Conservation (phyloP, 2,888 invertebrate genomes). For the Tortricodes alternella region DNA sequence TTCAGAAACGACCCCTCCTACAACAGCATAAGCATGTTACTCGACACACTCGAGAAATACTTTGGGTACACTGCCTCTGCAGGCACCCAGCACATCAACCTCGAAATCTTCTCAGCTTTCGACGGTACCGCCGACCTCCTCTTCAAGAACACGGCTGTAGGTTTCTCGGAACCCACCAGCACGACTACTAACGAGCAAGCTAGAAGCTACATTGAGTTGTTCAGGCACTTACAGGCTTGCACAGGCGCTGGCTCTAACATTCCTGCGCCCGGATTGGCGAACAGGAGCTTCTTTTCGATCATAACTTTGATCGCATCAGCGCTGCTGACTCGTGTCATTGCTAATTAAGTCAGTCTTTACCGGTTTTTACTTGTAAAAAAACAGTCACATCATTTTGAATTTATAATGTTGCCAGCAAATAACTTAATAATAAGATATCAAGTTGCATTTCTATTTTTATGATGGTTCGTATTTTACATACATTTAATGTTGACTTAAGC, state of each 20-base stretch:
- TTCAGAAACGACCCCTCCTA: conserved; percentile 57
- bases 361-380: no score
- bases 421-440: no score
- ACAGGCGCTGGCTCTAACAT: conserved; percentile 47
- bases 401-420: no score
- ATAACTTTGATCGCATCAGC: conserved; percentile 51
- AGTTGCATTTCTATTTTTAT: no score
- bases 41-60: conserved; percentile 74
- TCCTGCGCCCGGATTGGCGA: conserved; percentile 43
- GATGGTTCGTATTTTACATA: no score
- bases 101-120: conserved; percentile 84
- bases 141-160: conserved; percentile 84
- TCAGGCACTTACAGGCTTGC: conserved; percentile 69
- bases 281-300: conserved; percentile 50
- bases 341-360: conserved; percentile 48
- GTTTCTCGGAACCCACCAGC: conserved; percentile 71
- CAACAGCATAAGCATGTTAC: conserved; percentile 59
- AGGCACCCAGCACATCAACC: conserved; percentile 61
- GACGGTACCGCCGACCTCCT: conserved; percentile 78
- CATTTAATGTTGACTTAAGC: no score
- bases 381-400: no score
- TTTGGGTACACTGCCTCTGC: conserved; percentile 74
- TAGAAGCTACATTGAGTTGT: conserved; percentile 81
- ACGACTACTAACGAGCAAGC: conserved; percentile 63
- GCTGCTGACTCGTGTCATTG: conserved; percentile 47